Percentiles rank a stretch among this genome's conserved stretches.
Conservation (phyloP, 1,140 invertebrate genomes). For the Eulimnadia texana region DNA sequence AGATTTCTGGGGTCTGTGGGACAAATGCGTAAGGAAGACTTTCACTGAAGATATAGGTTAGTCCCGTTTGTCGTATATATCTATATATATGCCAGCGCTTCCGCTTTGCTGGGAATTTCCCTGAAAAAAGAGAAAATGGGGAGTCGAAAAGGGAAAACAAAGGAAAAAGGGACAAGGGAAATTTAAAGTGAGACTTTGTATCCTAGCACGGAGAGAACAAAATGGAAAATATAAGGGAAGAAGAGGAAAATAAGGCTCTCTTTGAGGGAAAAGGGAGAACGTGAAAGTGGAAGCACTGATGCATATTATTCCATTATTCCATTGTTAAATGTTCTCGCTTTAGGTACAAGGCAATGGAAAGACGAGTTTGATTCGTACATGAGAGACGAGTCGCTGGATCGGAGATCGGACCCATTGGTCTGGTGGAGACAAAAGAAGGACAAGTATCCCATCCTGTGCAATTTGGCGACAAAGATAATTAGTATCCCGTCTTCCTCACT, state of each 20-base stretch:
- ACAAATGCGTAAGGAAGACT: neutral
- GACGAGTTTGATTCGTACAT: neutral
- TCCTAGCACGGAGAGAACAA: too few species aligned
- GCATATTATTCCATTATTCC: neutral
- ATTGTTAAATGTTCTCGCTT: neutral
- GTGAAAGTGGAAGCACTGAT: neutral
- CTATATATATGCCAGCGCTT: neutral
- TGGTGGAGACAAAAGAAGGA: neutral
- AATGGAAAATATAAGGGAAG: too few species aligned
- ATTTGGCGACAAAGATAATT: neutral
- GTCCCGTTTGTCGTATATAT: too few species aligned
- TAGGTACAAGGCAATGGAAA: neutral
- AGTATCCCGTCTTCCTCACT: neutral
- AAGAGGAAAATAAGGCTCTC: neutral
- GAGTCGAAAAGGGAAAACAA: too few species aligned
- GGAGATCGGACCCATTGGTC: neutral
- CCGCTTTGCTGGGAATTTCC: too few species aligned
- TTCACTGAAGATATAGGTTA: neutral
- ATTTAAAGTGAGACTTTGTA: too few species aligned
- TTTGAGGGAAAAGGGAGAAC: neutral
- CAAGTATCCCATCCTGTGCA: neutral
- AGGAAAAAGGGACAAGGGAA: too few species aligned
- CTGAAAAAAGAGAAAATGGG: too few species aligned
- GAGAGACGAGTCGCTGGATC: neutral
- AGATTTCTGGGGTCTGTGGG: neutral